Evolutionary conservation across 2,888 invertebrate genomes (phyloP).

Genomic region (Xylota segnis): DNA sequence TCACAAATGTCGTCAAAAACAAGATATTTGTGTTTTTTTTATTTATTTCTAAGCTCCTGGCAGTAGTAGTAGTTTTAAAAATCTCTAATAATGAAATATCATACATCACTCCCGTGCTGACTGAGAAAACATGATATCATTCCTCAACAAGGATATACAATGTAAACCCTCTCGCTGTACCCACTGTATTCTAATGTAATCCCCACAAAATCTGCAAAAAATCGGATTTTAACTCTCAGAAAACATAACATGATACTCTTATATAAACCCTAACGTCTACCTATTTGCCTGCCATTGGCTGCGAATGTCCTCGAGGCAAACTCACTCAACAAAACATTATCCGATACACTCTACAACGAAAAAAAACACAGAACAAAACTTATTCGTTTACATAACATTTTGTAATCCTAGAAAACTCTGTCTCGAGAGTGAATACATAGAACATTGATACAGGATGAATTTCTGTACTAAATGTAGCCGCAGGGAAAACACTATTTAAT

Average conservation of each 20-base stretch:
- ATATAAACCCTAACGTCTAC: neutral
- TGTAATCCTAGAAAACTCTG: constrained; percentile 13
- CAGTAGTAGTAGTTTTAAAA: too few relatives aligned
- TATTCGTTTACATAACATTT: constrained; percentile 12
- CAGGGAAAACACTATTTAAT: neutral
- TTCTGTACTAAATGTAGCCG: neutral
- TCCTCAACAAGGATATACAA: too few relatives aligned
- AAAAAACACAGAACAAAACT: neutral
- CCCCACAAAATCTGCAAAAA: neutral
- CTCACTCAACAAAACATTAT: neutral
- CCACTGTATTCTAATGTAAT: constrained; percentile 13
- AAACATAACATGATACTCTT: neutral
- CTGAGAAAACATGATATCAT: too few relatives aligned
- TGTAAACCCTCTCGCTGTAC: too few relatives aligned
- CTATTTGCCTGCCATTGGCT: constrained; percentile 4
- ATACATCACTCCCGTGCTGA: too few relatives aligned
- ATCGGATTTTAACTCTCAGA: neutral
- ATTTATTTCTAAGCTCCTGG: too few relatives aligned
- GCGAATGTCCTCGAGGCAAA: neutral
- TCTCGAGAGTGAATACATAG: neutral
- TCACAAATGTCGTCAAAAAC: too few relatives aligned
- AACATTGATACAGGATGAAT: neutral
- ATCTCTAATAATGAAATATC: too few relatives aligned
- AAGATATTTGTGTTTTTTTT: too few relatives aligned
- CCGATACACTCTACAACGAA: neutral